A percentile compares a stretch with the other conserved stretches of the same genome.
phyloP scores from a whole-genome alignment of 2,888 invertebrate genomes.

The Troides helena region DNA sequence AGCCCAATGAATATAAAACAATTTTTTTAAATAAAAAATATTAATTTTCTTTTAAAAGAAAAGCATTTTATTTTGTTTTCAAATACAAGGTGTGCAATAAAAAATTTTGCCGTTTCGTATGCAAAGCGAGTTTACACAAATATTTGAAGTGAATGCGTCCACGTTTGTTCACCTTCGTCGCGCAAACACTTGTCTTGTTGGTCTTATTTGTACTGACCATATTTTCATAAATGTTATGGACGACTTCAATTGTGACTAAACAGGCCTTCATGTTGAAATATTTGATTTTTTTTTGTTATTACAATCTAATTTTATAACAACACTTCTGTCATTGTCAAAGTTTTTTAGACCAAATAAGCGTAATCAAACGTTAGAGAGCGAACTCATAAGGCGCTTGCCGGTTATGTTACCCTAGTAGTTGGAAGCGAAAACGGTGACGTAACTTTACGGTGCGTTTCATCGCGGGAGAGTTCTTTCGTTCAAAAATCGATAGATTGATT shows the following conservation, averaged over 20 bases:
- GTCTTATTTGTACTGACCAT: slow-evolving; percentile 12
- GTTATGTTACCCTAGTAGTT: slow-evolving; percentile 19
- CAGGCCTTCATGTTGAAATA: not conserved
- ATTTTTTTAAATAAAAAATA: too few species aligned
- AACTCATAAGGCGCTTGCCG: not conserved
- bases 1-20: too few species aligned
- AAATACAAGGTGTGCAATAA: slow-evolving; percentile 16
- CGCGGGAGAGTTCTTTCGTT: not conserved
- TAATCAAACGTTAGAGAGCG: not conserved
- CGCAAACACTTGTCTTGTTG: slow-evolving; percentile 17
- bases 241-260: not conserved
- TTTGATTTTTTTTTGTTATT: not conserved
- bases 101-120: slow-evolving; percentile 17
- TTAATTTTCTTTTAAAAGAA: too few species aligned
- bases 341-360: not conserved
- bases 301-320: not conserved
- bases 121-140: slow-evolving; percentile 11
- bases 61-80: not conserved
- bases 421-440: slow-evolving; percentile 17
- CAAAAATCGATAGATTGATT: too few species aligned
- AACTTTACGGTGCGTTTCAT: slow-evolving; percentile 2
- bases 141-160: slow-evolving; percentile 10
- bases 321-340: not conserved
- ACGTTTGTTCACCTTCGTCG: slow-evolving; percentile 7
- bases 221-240: slow-evolving; percentile 8